Evolutionary conservation across 2,797 vertebrate genomes (phyloP).

Genomic region (Acrossocheilus fasciatus): DNA sequence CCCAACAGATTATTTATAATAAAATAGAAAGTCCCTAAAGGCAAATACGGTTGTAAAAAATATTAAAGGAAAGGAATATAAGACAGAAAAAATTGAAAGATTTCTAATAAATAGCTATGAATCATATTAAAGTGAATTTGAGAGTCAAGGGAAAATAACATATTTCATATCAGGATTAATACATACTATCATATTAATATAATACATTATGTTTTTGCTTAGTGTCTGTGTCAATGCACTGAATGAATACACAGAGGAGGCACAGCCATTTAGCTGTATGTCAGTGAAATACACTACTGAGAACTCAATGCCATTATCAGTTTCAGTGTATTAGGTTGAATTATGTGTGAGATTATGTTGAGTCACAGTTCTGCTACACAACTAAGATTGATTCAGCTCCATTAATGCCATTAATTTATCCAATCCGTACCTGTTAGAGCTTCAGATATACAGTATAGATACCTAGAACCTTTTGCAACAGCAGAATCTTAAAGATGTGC

Average conservation of each 20-base stretch:
- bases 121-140: slow-evolving; percentile 30
- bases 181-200: neutral
- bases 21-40: neutral
- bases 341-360: slow-evolving; percentile 11
- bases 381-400: neutral
- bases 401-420: neutral
- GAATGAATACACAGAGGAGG: neutral
- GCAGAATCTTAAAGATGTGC: neutral
- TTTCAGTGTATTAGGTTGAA: neutral
- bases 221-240: neutral
- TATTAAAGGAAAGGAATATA: neutral
- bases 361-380: neutral
- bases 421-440: neutral
- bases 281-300: neutral
- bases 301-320: neutral
- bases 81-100: neutral
- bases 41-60: neutral
- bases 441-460: neutral
- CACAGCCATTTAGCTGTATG: neutral
- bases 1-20: neutral
- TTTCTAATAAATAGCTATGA: slow-evolving; percentile 24
- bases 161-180: slow-evolving; percentile 7
- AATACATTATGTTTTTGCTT: neutral
- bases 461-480: neutral
- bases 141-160: neutral